These are phyloP conservation scores for Actinia equina DNA, from an alignment of 64 coral and sea anemone genomes.

Conservation along the genomic window DNA sequence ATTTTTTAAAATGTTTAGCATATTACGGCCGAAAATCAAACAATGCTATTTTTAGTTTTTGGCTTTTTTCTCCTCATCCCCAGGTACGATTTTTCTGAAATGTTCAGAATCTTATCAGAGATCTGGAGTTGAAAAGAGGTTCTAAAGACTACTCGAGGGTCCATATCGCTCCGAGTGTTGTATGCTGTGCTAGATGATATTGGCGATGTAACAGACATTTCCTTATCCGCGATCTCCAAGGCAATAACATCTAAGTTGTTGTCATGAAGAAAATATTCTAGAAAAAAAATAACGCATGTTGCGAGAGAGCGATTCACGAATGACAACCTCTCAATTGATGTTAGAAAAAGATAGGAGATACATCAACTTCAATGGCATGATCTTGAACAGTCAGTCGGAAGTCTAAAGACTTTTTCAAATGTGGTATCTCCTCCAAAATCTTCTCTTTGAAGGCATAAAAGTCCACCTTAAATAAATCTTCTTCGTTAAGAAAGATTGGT, in stretches of 20 bases:
- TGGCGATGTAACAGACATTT: too few relatives aligned
- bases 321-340: conserved; percentile 33
- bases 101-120: too few relatives aligned
- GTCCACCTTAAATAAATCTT: conserved; percentile 5
- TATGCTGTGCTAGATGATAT: too few relatives aligned
- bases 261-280: conserved; percentile 25
- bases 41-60: too few relatives aligned
- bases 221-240: conserved; percentile 16
- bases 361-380: conserved; percentile 20
- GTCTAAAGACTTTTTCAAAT: conserved; percentile 2
- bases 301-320: conserved; percentile 21
- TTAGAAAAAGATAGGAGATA: conserved; percentile 22
- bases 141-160: too few relatives aligned
- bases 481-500: conserved; percentile 29
- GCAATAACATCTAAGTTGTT: conserved; percentile 26
- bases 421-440: conserved; percentile 25
- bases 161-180: too few relatives aligned
- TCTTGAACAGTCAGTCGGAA: conserved; percentile 15
- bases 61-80: too few relatives aligned
- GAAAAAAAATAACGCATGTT: neutral
- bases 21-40: too few relatives aligned
- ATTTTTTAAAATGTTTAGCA: too few relatives aligned
- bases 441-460: conserved; percentile 9
- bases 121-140: too few relatives aligned
- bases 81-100: too few relatives aligned